A percentile compares a stretch with the other conserved stretches of the same genome.
These are phyloP conservation scores for Margaritifera margaritifera DNA, from an alignment of 2,888 invertebrate species.

Conservation along the genomic window DNA sequence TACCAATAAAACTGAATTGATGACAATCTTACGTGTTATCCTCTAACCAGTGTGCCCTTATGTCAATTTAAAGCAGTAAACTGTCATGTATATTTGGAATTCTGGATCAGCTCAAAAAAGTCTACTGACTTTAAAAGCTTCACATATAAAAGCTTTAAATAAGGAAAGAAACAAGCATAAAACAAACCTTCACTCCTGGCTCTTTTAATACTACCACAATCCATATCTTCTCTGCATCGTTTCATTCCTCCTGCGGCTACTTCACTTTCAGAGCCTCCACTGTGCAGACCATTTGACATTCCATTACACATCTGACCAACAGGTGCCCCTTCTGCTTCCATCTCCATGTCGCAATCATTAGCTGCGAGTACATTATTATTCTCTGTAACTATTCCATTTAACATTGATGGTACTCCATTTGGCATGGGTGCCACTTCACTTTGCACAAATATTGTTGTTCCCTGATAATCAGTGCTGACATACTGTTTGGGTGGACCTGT, in stretches of 20 bases:
- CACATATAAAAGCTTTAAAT: background rate
- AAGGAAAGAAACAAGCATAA: background rate
- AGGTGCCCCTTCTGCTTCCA: conserved; percentile 20
- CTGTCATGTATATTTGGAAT: too few relatives aligned
- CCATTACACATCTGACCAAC: conserved; percentile 20
- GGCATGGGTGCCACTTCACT: too few relatives aligned
- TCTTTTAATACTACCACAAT: conserved; percentile 44
- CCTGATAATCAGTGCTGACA: too few relatives aligned
- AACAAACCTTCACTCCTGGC: conserved; percentile 35
- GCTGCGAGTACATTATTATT: conserved; percentile 28
- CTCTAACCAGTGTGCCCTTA: too few relatives aligned
- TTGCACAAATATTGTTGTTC: too few relatives aligned
- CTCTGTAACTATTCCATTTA: conserved; percentile 7
- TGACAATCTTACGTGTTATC: too few relatives aligned
- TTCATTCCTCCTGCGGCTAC: conserved; percentile 55
- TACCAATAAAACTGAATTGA: too few relatives aligned
- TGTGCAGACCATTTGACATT: conserved; percentile 14
- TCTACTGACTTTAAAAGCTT: too few relatives aligned
- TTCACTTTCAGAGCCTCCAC: conserved; percentile 28
- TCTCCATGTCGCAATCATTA: conserved; percentile 44
- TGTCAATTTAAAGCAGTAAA: too few relatives aligned
- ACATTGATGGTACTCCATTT: background rate
- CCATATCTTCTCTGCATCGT: conserved; percentile 52
- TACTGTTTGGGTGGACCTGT: too few relatives aligned
- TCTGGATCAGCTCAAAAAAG: too few relatives aligned